These are phyloP conservation scores for Pelecanoides urinatrix DNA, from an alignment of 2,113 vertebrate genomes.

Conservation along the genomic window DNA sequence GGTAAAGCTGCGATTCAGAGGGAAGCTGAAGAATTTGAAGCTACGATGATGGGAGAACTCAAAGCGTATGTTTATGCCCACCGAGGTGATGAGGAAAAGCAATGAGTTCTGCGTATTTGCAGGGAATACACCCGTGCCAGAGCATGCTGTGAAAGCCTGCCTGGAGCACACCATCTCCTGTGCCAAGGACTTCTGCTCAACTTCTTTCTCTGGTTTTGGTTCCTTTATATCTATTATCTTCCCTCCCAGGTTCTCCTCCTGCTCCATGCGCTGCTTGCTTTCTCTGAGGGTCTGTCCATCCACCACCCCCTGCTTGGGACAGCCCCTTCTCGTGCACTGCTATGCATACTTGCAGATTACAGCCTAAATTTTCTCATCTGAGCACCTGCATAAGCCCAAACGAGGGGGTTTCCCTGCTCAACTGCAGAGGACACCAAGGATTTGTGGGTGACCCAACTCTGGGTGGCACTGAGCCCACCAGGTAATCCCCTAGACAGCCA, in stretches of 20 bases:
- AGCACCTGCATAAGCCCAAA: neutral
- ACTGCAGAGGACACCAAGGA: neutral
- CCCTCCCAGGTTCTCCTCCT: neutral
- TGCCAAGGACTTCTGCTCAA: neutral
- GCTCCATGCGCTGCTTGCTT: neutral
- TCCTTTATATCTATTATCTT: neutral
- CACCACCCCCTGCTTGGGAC: neutral
- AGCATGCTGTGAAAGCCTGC: neutral
- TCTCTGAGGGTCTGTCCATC: neutral
- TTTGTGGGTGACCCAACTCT: accelerated
- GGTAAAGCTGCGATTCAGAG: neutral
- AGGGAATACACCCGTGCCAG: neutral
- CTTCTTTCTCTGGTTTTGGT: neutral
- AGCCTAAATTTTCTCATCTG: neutral
- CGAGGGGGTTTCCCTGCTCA: neutral
- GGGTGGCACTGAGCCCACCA: accelerated
- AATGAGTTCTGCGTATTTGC: neutral
- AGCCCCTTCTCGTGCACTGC: neutral
- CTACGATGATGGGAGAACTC: neutral
- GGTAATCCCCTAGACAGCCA: neutral
- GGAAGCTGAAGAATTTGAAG: neutral
- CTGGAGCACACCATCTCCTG: neutral
- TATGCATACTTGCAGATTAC: neutral
- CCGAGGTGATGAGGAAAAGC: neutral
- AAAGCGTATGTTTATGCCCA: accelerated